phyloP scores from a whole-genome alignment of 2,888 invertebrate genomes.

The Anarsia innoxiella region DNA sequence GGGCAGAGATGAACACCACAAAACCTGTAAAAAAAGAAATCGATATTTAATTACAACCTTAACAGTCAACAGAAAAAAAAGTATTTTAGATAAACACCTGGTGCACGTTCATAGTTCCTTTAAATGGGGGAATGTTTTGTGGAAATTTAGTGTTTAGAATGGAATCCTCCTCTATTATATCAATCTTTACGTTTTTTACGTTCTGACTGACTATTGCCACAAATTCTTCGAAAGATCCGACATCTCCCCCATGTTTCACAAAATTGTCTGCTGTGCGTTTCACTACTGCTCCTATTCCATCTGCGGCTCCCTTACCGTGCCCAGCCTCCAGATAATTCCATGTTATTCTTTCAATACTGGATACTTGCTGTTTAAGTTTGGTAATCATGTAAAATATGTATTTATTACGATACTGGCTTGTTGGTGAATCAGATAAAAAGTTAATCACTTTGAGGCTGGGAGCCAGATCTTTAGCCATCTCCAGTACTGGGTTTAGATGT shows the following conservation, averaged over 20 bases:
- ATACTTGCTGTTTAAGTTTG: neutral
- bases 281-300: neutral
- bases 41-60: no score
- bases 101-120: neutral
- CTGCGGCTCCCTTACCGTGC: neutral
- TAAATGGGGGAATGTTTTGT: neutral
- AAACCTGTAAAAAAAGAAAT: no score
- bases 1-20: no score
- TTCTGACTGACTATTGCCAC: neutral
- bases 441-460: neutral
- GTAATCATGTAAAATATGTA: neutral
- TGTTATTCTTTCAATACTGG: neutral
- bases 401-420: neutral
- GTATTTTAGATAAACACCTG: no score
- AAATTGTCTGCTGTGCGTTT: slow-evolving; percentile 20
- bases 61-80: no score
- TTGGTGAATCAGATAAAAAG: neutral
- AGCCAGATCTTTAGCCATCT: neutral
- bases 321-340: neutral
- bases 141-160: neutral
- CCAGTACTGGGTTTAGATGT: neutral
- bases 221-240: slow-evolving; percentile 12
- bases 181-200: neutral
- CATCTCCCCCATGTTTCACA: slow-evolving; percentile 29
- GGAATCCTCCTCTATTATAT: neutral